Base-by-base conservation (phyloP, 2,888 invertebrate genomes). In the Erebia palarica region DNA sequence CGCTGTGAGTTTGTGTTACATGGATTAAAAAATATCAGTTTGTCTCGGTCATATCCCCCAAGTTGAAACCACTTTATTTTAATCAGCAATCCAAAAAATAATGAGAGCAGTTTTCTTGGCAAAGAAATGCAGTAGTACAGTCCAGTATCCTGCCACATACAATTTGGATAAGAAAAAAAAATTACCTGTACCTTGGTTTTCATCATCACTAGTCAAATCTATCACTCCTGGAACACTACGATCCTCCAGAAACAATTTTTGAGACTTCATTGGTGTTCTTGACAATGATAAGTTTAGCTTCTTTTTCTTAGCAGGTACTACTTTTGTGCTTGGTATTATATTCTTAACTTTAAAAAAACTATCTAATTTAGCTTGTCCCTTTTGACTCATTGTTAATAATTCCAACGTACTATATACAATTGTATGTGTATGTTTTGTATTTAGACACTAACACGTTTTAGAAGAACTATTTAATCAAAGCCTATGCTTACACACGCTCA, bases 201-300 rank as follows among this genome's bases (percentile, higher is more conserved):
- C 87, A 71, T 86, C 83, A 67, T 86, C 88, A 76, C 87, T 88
- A 65, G 80, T 80, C 70, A 87, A 78, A 75, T 79, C 76, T 69
- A 89, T 78, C 2, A 83, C 73, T 68, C 77, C 77, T 71, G 66
- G 47, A 58, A 75, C 53, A 67, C 21, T 42, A 36, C 21, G 49
- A 14, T 74, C 27, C 27, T 76, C 66, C 65, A 51, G 49, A 0
- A 68, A 71, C 9, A 74, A 64, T 79, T 82, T 83, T 0, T 78
- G 72, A 49, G 75, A 75, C 68, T 84, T 86, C 1, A 51, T 71
- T 7, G 82, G 80, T 14, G 79, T 75, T 36, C 16, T 78, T 70
- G 58, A 78, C 83, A 11, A 84, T 59, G 82, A 84, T 70, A 86
- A 77, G 71, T 71, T 84, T 36, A 77, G 78, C 69, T 80, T 84